Evolutionary conservation across 2,888 invertebrate genomes (phyloP), one percentile per base, ranked within the genome.

Genomic region (Nomada fabriciana): DNA sequence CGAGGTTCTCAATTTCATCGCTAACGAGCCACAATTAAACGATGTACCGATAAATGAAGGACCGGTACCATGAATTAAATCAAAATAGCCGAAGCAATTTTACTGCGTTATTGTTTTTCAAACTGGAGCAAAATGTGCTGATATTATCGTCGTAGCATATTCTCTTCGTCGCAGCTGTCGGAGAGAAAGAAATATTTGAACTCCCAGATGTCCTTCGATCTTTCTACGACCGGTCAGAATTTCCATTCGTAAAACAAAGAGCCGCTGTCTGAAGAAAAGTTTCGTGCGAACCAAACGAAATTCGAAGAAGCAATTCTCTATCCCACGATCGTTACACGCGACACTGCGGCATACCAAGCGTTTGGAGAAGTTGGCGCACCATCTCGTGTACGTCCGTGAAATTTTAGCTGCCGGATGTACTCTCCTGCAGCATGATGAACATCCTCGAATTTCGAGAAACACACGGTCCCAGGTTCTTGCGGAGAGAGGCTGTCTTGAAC

Each of bases 131-230:
- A 76, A 76, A 76, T 68, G 55, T n/a, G 61, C 67, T 25, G 70
- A 80, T 72, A 80, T 76, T 64, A 72, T 76, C 59, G 29, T 57
- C 72, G 59, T 50, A 60, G 50, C 68, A 68, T 76, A 68, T 72
- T 63, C 53, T 20, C 11, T 53, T 43, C 43, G 52, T 53, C 69
- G n/a, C 63, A 71, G 52, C 36, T 36, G 42, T 23, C 36, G 7
- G 36, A 7, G 5, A 9, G 23, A 15, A 9, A 36, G 71, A 69
- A 59, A 43, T 29, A 69, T 18, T 29, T 15, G 23, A 36, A 36
- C 36, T 36, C 7, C 36, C 7, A 36, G 36, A 36, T 36, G 36
- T 36, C 9, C 7, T 7, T 5, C 36, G 36, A 36, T 36, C 36
- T 7, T 36, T 36, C 7, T 7, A 5, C 36, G 36, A 7, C 7